Evolutionary conservation across 2,888 invertebrate species (phyloP).

Genomic region (Phanerotoma sp.): DNA sequence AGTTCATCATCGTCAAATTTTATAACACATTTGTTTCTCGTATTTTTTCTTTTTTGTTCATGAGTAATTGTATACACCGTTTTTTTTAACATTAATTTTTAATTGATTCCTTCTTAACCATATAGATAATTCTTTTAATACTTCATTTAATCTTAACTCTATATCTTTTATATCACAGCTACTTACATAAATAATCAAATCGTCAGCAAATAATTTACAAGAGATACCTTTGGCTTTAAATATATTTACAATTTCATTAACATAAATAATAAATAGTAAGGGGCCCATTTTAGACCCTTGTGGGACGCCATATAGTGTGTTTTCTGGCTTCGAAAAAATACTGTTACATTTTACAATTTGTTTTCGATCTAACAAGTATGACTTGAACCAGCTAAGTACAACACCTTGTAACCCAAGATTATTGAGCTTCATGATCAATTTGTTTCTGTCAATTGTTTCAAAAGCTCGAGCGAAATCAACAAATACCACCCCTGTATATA

Average conservation of each 20-base stretch:
- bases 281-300: constrained; percentile 20
- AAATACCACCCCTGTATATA: constrained; percentile 22
- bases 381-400: constrained; percentile 19
- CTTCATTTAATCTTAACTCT: too few relatives aligned
- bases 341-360: constrained; percentile 10
- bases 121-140: constrained; percentile 1
- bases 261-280: constrained; percentile 8
- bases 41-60: too few relatives aligned
- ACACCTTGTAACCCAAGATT: constrained; percentile 13
- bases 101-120: constrained; percentile 24
- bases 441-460: constrained; percentile 22
- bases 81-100: constrained; percentile 23
- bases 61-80: constrained; percentile 15
- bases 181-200: constrained; percentile 16
- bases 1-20: too few relatives aligned
- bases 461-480: constrained; percentile 27
- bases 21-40: too few relatives aligned
- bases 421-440: constrained; percentile 11
- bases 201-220: constrained; percentile 28
- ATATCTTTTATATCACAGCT: too few relatives aligned
- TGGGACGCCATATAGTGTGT: constrained; percentile 6
- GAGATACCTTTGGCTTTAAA: constrained; percentile 13
- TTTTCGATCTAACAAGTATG: constrained; percentile 16
- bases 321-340: neutral
- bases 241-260: constrained; percentile 8